Conservation (phyloP, 2,113 vertebrate species). For the Festucalex cinctus region DNA sequence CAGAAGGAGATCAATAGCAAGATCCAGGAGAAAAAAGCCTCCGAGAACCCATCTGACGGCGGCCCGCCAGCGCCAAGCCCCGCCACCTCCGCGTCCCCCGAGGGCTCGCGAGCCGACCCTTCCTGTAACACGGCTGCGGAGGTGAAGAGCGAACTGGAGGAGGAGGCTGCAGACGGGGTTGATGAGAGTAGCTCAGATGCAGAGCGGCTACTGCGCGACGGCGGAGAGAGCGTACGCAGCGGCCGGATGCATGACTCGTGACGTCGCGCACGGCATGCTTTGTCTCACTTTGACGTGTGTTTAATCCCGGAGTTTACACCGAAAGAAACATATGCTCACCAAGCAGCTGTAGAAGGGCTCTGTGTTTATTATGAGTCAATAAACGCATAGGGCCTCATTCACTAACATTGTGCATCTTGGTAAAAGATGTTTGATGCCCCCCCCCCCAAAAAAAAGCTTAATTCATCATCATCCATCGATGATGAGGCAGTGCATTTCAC, state of each 20-base stretch:
- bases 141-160: constrained; percentile 34
- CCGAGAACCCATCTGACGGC: constrained; percentile 68
- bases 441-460: too few relatives aligned
- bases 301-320: constrained; percentile 12
- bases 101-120: constrained; percentile 27
- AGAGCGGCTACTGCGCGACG: constrained; percentile 74
- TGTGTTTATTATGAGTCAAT: background rate
- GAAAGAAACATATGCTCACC: constrained; percentile 5
- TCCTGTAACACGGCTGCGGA: constrained; percentile 50
- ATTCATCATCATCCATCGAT: too few relatives aligned
- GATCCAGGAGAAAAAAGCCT: constrained; percentile 87
- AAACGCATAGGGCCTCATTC: too few relatives aligned
- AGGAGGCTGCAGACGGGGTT: constrained; percentile 18
- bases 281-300: constrained; percentile 14
- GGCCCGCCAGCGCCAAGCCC: constrained; percentile 43
- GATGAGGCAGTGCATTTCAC: too few relatives aligned
- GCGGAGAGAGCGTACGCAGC: constrained; percentile 82
- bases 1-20: constrained; percentile 93
- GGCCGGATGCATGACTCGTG: constrained; percentile 65
- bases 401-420: too few relatives aligned
- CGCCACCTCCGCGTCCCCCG: constrained; percentile 26
- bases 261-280: constrained; percentile 38
- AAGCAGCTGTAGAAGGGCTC: background rate
- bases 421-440: too few relatives aligned
- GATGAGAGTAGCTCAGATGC: constrained; percentile 62